Percentiles rank a stretch among this genome's conserved stretches.
Evolutionary conservation across 2,797 vertebrate genomes (phyloP).

Genomic region (Pristis pectinata): DNA sequence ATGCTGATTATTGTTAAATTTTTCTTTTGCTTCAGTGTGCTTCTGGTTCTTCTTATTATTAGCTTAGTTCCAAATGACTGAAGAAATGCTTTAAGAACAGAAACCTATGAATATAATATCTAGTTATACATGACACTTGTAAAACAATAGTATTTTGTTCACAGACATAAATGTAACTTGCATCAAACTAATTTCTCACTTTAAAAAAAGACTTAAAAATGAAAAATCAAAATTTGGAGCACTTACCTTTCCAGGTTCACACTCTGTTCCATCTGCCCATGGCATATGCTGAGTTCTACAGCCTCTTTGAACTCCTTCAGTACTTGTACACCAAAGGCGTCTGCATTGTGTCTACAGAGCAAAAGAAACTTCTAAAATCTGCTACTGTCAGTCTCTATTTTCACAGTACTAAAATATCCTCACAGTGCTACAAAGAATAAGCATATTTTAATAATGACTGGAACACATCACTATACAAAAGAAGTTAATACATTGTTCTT

Average conservation of each 20-base stretch:
- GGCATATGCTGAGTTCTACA: constrained; percentile 96
- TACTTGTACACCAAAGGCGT: constrained; percentile 89
- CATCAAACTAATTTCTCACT: not conserved
- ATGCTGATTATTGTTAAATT: not conserved
- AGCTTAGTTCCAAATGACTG: not conserved
- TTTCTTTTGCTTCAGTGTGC: not conserved
- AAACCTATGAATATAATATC: not conserved
- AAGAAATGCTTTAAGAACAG: not conserved
- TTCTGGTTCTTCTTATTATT: not conserved
- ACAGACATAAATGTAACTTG: not conserved
- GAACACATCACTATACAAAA: not conserved
- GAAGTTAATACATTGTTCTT: not conserved
- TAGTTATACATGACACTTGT: not conserved
- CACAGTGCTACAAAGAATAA: not conserved
- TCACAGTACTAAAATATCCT: not conserved
- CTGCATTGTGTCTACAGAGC: constrained; percentile 81
- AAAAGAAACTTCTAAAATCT: constrained; percentile 9
- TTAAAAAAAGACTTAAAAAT: no score
- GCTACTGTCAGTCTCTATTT: not conserved
- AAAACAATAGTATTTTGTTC: not conserved
- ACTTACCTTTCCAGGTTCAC: constrained; percentile 83
- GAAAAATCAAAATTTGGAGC: constrained; percentile 36
- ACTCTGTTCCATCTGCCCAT: constrained; percentile 95
- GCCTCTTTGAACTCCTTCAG: constrained; percentile 81
- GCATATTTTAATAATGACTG: not conserved